phyloP scores from a whole-genome alignment of 1,140 invertebrate species.

The Nymphalis io region DNA sequence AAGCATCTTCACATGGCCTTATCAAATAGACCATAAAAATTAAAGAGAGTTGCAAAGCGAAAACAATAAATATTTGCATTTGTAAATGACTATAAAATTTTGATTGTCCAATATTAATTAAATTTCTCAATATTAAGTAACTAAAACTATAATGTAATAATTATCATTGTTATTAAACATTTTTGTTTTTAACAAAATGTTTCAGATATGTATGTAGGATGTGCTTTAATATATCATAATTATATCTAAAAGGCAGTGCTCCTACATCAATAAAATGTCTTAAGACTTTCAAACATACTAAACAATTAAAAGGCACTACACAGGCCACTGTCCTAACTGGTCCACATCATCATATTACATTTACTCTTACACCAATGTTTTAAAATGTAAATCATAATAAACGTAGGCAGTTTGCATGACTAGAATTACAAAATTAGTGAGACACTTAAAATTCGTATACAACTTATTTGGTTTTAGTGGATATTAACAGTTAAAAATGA shows the following conservation, averaged over 20 bases:
- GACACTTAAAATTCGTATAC: too few species aligned
- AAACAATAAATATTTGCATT: too few species aligned
- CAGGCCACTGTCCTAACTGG: constrained; percentile 74
- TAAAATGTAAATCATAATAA: neutral
- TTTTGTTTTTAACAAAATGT: constrained; percentile 2
- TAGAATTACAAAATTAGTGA: neutral
- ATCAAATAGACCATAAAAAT: too few species aligned
- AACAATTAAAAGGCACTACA: constrained; percentile 73
- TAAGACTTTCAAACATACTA: constrained; percentile 45
- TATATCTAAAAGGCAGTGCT: constrained; percentile 52
- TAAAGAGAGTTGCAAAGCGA: too few species aligned
- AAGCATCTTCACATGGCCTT: too few species aligned
- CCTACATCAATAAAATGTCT: constrained; percentile 43
- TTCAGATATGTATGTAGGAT: constrained; percentile 1
- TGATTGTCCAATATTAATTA: neutral
- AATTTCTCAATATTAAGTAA: neutral
- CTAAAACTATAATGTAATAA: neutral
- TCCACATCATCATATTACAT: constrained; percentile 45
- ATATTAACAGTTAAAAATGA: too few species aligned
- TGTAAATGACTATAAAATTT: too few species aligned
- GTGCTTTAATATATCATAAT: neutral
- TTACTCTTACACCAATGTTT: constrained; percentile 19
- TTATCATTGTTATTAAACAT: neutral
- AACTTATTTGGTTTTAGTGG: too few species aligned
- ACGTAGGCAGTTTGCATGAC: neutral